Evolutionary conservation across 2,797 vertebrate species (phyloP).

Genomic region (Spea hammondii): DNA sequence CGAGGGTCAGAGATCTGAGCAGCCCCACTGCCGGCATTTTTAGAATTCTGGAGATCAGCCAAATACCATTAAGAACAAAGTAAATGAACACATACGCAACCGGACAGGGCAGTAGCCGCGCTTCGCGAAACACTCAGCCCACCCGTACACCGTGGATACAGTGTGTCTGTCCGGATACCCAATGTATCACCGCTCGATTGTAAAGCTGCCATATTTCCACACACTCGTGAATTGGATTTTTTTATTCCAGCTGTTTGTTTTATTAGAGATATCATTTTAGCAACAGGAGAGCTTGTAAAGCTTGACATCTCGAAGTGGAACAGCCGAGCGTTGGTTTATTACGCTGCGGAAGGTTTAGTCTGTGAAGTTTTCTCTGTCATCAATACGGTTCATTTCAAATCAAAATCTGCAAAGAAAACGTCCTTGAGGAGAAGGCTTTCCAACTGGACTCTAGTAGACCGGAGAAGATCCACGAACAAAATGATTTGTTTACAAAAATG

Average conservation of each 20-base stretch:
- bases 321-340: background rate
- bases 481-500: too few species aligned
- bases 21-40: too few species aligned
- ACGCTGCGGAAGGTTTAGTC: too few species aligned
- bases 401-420: too few species aligned
- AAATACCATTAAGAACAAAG: background rate
- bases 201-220: constrained; percentile 10
- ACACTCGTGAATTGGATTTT: constrained; percentile 16
- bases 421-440: too few species aligned
- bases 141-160: too few species aligned
- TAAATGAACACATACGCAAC: background rate
- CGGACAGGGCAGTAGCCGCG: background rate
- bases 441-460: too few species aligned
- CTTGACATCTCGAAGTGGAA: background rate
- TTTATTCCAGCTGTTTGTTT: constrained; percentile 2
- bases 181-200: background rate
- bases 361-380: too few species aligned
- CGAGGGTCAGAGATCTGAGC: too few species aligned
- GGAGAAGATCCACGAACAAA: too few species aligned
- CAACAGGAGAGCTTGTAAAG: background rate
- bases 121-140: too few species aligned
- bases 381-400: too few species aligned
- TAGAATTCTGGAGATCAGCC: background rate
- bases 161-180: background rate
- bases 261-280: background rate